A percentile compares a stretch with the other conserved stretches of the same genome.
Conservation (phyloP, 2,797 vertebrate genomes). For the Poeciliopsis gracilis region DNA sequence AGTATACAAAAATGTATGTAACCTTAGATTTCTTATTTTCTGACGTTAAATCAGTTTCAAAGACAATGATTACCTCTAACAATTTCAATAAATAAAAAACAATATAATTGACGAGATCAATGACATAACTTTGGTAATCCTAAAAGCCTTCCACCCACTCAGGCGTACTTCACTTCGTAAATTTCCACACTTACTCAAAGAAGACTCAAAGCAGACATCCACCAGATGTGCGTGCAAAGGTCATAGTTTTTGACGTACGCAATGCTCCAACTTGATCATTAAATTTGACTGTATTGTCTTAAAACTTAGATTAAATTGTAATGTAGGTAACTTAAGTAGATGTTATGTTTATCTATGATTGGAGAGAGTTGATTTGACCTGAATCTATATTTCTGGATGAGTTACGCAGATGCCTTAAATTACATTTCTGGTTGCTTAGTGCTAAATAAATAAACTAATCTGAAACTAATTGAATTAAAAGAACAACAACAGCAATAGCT, state of each 20-base stretch:
- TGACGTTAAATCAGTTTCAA: neutral
- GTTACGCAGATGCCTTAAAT: neutral
- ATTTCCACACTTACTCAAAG: too few relatives aligned
- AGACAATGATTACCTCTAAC: neutral
- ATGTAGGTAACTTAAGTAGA: neutral
- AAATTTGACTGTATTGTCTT: neutral
- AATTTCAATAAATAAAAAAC: neutral
- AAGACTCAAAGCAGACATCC: neutral
- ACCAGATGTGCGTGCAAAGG: neutral
- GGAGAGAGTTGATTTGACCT: neutral
- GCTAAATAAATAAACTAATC: neutral
- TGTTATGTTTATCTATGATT: neutral
- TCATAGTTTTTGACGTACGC: neutral
- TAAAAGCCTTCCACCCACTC: neutral
- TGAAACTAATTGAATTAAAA: slow-evolving; percentile 22
- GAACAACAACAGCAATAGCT: slow-evolving; percentile 29
- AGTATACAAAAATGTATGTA: neutral
- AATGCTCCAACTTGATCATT: too few relatives aligned
- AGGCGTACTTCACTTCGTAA: neutral
- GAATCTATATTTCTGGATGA: neutral
- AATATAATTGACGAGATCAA: neutral
- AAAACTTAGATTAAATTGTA: neutral
- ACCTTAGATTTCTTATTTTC: neutral
- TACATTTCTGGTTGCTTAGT: neutral
- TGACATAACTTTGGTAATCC: neutral